Evolutionary conservation across 2,888 invertebrate genomes (phyloP).

Genomic region (Belgica antarctica): DNA sequence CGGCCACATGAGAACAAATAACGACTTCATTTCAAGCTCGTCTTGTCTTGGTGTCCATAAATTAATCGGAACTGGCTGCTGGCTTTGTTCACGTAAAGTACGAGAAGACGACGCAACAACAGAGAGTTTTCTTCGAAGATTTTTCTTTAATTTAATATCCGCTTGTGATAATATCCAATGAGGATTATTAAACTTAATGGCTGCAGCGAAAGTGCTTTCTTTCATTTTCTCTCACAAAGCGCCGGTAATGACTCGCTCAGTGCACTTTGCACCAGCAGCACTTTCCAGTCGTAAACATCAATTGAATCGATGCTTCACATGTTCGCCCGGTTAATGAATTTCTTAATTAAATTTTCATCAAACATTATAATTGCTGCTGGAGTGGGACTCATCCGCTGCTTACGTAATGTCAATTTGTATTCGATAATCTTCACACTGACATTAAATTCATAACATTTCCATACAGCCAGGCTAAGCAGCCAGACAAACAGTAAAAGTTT

Average conservation of each 20-base stretch:
- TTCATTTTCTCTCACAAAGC: no score
- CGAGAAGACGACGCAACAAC: no score
- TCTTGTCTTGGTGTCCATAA: not conserved
- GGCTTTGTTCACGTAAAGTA: no score
- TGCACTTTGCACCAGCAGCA: not conserved
- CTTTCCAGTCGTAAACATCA: not conserved
- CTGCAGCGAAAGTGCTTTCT: not conserved
- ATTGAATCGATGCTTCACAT: not conserved
- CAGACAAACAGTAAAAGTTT: slow-evolving; percentile 38
- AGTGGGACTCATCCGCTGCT: no score
- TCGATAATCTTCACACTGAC: no score
- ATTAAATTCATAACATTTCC: not conserved
- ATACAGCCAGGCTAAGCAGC: not conserved
- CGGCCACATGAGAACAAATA: not conserved
- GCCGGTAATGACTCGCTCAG: no score
- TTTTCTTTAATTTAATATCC: not conserved
- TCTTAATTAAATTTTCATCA: slow-evolving; percentile 3
- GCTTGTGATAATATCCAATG: not conserved
- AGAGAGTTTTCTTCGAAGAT: no score
- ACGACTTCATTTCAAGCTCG: not conserved
- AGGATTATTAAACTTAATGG: not conserved
- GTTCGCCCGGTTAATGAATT: not conserved
- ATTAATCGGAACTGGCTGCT: no score
- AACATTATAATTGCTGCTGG: not conserved
- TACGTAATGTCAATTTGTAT: no score